Percentiles rank a stretch among this genome's conserved stretches.
Conservation (phyloP, 2,888 invertebrate genomes). For the Xanthorhoe designata region DNA sequence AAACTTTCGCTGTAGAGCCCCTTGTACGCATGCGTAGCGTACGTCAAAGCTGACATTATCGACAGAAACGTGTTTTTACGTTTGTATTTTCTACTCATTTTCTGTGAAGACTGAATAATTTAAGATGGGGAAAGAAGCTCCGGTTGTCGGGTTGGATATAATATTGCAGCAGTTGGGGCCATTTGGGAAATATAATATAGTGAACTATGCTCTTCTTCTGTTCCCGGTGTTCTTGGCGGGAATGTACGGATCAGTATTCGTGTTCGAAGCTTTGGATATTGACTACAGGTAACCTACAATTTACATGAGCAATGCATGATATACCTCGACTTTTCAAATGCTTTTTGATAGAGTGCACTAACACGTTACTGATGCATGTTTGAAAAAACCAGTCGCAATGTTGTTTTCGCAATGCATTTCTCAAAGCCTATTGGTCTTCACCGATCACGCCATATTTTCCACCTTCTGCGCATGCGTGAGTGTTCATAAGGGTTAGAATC, state of each 20-base stretch:
- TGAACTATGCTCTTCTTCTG: constrained; percentile 73
- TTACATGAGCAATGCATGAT: not conserved
- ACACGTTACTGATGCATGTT: not conserved
- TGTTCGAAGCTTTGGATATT: constrained; percentile 77
- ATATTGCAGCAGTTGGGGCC: constrained; percentile 71
- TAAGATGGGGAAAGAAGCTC: constrained; percentile 61
- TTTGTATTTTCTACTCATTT: constrained; percentile 29
- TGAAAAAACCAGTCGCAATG: constrained; percentile 16
- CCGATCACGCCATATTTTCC: constrained; percentile 45
- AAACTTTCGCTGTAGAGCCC: constrained; percentile 1
- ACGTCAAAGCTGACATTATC: constrained; percentile 37
- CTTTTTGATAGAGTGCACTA: constrained; percentile 3
- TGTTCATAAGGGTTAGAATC: constrained; percentile 38
- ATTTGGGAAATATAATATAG: constrained; percentile 74
- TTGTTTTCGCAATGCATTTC: constrained; percentile 10
- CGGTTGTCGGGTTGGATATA: constrained; percentile 63
- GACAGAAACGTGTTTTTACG: constrained; percentile 30
- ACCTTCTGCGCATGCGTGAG: constrained; percentile 55
- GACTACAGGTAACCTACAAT: constrained; percentile 63
- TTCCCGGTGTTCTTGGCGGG: constrained; percentile 78
- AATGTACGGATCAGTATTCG: constrained; percentile 74
- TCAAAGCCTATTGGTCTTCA: constrained; percentile 16
- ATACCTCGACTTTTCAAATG: not conserved
- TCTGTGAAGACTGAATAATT: constrained; percentile 43
- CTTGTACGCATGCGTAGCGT: constrained; percentile 38